Evolutionary conservation across 2,797 vertebrate species (phyloP).

Genomic region (Choloepus didactylus): DNA sequence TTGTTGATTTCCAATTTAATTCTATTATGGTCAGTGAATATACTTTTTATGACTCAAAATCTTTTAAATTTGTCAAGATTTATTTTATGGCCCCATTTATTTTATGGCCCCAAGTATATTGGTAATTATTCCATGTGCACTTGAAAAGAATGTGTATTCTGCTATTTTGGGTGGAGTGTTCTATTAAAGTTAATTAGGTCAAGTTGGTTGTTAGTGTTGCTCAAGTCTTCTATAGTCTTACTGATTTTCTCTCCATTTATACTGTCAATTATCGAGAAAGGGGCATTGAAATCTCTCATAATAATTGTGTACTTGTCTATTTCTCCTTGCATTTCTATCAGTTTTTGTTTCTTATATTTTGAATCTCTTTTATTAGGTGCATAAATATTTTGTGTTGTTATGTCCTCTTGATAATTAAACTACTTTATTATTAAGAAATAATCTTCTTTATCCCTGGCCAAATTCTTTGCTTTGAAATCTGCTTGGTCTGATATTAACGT

Average conservation of each 20-base stretch:
- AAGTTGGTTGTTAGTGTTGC: background rate
- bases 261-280: background rate
- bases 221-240: background rate
- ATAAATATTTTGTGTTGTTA: background rate
- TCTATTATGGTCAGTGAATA: background rate
- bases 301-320: background rate
- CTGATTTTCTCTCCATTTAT: background rate
- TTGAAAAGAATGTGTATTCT: background rate
- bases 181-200: background rate
- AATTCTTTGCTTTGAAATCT: background rate
- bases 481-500: background rate
- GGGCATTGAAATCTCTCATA: background rate
- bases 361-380: background rate
- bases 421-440: background rate
- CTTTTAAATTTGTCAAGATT: background rate
- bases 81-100: background rate
- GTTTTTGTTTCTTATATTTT: constrained; percentile 10
- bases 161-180: background rate
- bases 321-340: background rate
- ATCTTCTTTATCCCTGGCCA: background rate
- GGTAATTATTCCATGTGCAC: background rate
- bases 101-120: background rate
- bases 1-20: background rate
- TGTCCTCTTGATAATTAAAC: background rate
- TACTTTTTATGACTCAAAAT: background rate